Conservation (phyloP, 2,113 vertebrate species). For the Salvelinus alpinus region DNA sequence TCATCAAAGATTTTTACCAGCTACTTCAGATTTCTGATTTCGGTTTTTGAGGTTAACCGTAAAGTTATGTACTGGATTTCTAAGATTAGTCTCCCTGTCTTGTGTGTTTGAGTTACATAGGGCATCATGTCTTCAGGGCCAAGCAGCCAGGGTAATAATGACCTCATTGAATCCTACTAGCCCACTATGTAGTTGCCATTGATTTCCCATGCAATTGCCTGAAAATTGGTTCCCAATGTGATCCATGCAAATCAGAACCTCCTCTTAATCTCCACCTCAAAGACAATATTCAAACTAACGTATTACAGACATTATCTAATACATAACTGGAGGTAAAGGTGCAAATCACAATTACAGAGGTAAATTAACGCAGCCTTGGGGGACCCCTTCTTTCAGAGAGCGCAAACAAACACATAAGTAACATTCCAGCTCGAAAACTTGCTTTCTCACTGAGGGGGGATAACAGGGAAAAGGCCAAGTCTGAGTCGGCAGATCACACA, state of each 20-base stretch:
- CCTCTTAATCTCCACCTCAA: neutral
- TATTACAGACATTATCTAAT: no score
- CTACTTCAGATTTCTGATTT: no score
- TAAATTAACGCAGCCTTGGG: no score
- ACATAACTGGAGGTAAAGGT: no score
- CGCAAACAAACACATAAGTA: conserved; percentile 13
- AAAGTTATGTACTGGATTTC: neutral
- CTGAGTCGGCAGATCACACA: conserved; percentile 77
- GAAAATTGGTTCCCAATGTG: conserved; percentile 37
- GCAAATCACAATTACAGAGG: no score
- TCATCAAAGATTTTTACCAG: no score
- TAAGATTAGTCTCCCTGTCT: conserved; percentile 2
- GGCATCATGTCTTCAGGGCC: conserved; percentile 9
- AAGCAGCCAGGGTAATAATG: conserved; percentile 32
- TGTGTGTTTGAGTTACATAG: conserved; percentile 3
- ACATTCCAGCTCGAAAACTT: conserved; percentile 13
- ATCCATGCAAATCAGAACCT: conserved; percentile 28
- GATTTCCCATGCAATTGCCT: conserved; percentile 33
- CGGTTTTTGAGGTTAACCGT: no score
- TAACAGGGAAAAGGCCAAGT: conserved; percentile 75
- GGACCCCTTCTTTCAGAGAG: no score
- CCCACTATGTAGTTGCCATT: conserved; percentile 12
- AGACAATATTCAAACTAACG: no score
- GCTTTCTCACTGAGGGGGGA: conserved; percentile 57
- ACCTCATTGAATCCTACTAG: conserved; percentile 20